Conservation (phyloP, 2,113 vertebrate genomes). For the Hippocampus guttulatus region DNA sequence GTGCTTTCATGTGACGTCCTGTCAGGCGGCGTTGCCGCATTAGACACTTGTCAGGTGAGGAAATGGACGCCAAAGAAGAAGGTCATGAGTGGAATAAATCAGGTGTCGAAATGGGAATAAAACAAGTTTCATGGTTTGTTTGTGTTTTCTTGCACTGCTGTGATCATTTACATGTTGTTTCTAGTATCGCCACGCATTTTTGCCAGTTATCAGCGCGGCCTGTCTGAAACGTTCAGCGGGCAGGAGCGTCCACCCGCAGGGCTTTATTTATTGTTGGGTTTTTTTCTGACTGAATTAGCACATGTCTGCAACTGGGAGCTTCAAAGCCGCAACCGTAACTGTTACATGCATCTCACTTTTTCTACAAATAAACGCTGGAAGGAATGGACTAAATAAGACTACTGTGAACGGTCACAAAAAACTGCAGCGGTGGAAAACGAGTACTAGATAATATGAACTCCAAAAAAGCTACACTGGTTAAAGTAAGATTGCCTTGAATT, state of each 20-base stretch:
- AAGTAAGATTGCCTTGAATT: background rate
- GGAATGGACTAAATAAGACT: background rate
- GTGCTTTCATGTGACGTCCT: constrained; percentile 66
- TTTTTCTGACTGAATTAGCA: constrained; percentile 32
- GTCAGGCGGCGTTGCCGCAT: constrained; percentile 45
- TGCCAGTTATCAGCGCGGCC: constrained; percentile 19
- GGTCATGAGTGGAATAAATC: constrained; percentile 22
- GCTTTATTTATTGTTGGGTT: constrained; percentile 23
- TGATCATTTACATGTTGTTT: constrained; percentile 34
- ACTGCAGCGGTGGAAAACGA: background rate
- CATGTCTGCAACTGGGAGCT: background rate
- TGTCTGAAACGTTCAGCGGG: constrained; percentile 45
- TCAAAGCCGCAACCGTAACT: constrained; percentile 1
- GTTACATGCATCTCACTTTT: background rate
- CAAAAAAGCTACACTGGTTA: background rate
- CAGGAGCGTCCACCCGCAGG: constrained; percentile 38
- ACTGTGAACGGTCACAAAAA: background rate
- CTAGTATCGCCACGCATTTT: constrained; percentile 39
- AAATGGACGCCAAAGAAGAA: background rate
- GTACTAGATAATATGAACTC: background rate
- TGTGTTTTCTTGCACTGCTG: background rate
- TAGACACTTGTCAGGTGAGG: constrained; percentile 55
- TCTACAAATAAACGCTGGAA: background rate
- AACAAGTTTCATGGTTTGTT: constrained; percentile 22
- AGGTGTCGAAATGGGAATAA: constrained; percentile 36